phyloP scores from a whole-genome alignment of 2,888 invertebrate genomes.

The Nemoura dubitans region DNA sequence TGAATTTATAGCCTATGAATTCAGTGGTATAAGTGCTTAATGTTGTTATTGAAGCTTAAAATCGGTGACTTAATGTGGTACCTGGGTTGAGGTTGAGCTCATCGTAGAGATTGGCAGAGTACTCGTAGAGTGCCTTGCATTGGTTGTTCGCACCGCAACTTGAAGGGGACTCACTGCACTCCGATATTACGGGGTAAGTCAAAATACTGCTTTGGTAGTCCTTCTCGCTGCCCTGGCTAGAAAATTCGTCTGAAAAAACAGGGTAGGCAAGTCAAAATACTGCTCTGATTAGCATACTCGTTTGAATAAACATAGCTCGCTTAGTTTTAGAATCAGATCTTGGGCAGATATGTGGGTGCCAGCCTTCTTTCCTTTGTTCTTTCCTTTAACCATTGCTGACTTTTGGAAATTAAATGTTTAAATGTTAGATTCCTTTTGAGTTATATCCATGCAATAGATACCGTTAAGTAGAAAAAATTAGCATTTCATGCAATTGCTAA shows the following conservation, averaged over 20 bases:
- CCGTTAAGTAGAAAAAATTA: no score
- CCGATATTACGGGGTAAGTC: conserved; percentile 52
- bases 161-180: conserved; percentile 49
- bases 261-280: conserved; percentile 50
- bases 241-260: conserved; percentile 76
- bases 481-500: no score
- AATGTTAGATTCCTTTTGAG: no score
- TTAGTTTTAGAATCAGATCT: conserved; percentile 16
- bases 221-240: conserved; percentile 73
- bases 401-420: no score
- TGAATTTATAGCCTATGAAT: no score
- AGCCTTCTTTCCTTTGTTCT: no score
- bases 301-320: conserved; percentile 63
- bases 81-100: conserved; percentile 80
- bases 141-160: conserved; percentile 65
- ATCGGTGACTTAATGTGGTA: no score
- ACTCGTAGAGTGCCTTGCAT: conserved; percentile 88
- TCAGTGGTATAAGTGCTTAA: no score
- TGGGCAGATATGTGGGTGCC: not conserved
- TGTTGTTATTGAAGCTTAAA: no score
- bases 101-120: conserved; percentile 86
- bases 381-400: no score
- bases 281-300: conserved; percentile 78
- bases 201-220: conserved; percentile 55
- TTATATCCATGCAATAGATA: no score